Conservation (phyloP, 2,797 vertebrate genomes). For the Pseudochaenichthys georgianus region DNA sequence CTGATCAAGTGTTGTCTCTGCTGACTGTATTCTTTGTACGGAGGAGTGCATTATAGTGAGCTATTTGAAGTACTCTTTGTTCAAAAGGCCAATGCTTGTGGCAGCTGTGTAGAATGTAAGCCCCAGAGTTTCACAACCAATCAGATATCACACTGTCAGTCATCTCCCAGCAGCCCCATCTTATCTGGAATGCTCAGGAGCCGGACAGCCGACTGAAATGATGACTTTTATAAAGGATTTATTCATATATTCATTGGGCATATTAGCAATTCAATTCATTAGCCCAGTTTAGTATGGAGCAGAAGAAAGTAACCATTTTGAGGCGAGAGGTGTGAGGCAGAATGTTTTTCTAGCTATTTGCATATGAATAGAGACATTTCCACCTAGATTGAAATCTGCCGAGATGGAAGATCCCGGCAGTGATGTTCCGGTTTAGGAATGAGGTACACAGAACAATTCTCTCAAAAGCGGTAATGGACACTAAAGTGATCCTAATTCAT, state of each 20-base stretch:
- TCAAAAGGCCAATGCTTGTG: slow-evolving; percentile 1
- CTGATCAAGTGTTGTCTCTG: background rate
- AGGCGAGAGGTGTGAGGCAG: slow-evolving; percentile 41
- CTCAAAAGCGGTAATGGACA: slow-evolving; percentile 37
- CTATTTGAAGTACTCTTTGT: slow-evolving; percentile 21
- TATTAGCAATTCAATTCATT: slow-evolving; percentile 72
- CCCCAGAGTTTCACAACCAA: slow-evolving; percentile 16
- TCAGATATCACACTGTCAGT: slow-evolving; percentile 50
- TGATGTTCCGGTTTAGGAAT: background rate
- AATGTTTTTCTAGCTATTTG: slow-evolving; percentile 60
- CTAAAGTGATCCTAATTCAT: slow-evolving; percentile 65
- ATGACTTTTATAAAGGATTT: slow-evolving; percentile 67
- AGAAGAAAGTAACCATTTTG: slow-evolving; percentile 52
- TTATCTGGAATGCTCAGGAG: slow-evolving; percentile 60
- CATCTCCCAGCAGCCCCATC: slow-evolving; percentile 26
- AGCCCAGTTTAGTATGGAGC: slow-evolving; percentile 43
- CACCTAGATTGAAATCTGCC: slow-evolving; percentile 42
- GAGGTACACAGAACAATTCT: slow-evolving; percentile 22
- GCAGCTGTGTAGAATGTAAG: slow-evolving; percentile 17
- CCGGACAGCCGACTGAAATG: slow-evolving; percentile 51
- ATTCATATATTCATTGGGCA: slow-evolving; percentile 79
- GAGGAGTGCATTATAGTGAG: background rate
- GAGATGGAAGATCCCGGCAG: slow-evolving; percentile 38
- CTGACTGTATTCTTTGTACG: background rate
- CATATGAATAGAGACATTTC: slow-evolving; percentile 74